Base-by-base conservation (phyloP, 2,113 vertebrate species). In the Xyliphius kryptos region DNA sequence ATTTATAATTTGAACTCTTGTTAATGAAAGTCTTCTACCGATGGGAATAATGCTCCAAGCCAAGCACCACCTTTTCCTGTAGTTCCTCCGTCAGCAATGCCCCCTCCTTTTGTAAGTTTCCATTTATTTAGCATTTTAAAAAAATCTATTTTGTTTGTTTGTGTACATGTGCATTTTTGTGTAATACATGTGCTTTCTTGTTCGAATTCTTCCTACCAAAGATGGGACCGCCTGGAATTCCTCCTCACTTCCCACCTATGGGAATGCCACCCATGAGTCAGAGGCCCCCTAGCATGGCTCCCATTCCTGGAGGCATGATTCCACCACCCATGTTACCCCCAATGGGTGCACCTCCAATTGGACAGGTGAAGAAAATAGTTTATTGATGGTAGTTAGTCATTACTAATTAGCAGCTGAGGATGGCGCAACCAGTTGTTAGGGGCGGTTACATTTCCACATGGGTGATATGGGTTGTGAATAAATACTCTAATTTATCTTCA, bases 191-290 rank as follows among this genome's bases (percentile, higher is more conserved):
- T n/a, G n/a, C n/a, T n/a, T n/a, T n/a, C n/a, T n/a, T n/a, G n/a
- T n/a, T n/a, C n/a, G n/a, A n/a, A n/a, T n/a, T 13, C 61, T 1
- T 71, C 11, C 63, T n/a, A n/a, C 63, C 32, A 47, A 80, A 98
- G 96, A 98, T 99, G 95, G 93, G 93, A 56, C 95, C 94, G 76
- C 95, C 96, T 0, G 94, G 95, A 64, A 96, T 98, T 88, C 90
- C 88, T 2, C 87, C 91, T 44, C 96, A 97, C 78, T 99, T 89
- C 67, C 90, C 95, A 19, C 92, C 94, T 3, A 95, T 99, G 84
- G 93, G 91, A 55, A 94, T 99, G 88, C 92, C 91, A 36, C 92
- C 93, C 1, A 91, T 98, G 88, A 91, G 87, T 2, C 96, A 97
- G 80, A 88, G 96, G 74, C 93, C 91, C n/a, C n/a, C n/a, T 1